A percentile compares a stretch with the other conserved stretches of the same genome.
phyloP scores from a whole-genome alignment of 2,888 invertebrate species.

The Idaea aversata region DNA sequence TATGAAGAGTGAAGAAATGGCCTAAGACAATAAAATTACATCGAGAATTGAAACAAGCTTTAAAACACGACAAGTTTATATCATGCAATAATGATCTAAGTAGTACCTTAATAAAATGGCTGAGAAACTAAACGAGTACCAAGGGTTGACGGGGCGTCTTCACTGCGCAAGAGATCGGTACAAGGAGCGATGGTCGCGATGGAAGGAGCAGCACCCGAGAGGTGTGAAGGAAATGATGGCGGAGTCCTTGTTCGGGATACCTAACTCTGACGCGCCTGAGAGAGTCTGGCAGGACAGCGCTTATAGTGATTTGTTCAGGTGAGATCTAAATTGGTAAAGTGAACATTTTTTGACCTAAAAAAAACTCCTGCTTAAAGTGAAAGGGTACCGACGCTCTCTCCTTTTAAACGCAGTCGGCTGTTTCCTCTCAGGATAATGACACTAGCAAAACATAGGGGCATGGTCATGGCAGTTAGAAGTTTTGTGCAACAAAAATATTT shows the following conservation, averaged over 20 bases:
- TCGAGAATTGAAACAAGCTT: background rate
- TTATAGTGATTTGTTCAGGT: conserved; percentile 69
- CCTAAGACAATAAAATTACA: background rate
- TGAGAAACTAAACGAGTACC: conserved; percentile 90
- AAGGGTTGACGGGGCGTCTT: conserved; percentile 85
- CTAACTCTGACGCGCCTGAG: conserved; percentile 61
- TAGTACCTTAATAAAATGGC: conserved; percentile 70
- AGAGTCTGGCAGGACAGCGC: conserved; percentile 62
- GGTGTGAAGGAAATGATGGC: conserved; percentile 76
- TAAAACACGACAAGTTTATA: background rate
- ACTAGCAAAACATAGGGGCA: too few species aligned
- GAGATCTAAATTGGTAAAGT: conserved; percentile 7
- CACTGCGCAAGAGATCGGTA: conserved; percentile 84
- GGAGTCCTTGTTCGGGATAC: conserved; percentile 66
- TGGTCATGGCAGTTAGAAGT: too few species aligned
- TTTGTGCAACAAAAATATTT: too few species aligned
- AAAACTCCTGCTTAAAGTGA: too few species aligned
- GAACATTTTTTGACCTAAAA: background rate
- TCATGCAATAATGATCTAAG: background rate
- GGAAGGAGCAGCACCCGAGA: conserved; percentile 81
- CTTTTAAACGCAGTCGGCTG: too few species aligned
- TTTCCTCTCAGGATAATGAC: too few species aligned
- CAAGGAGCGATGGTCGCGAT: conserved; percentile 81
- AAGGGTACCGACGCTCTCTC: too few species aligned
- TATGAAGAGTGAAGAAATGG: too few species aligned